Evolutionary conservation across 2,113 vertebrate genomes (phyloP).

Genomic region (Sus scrofa): DNA sequence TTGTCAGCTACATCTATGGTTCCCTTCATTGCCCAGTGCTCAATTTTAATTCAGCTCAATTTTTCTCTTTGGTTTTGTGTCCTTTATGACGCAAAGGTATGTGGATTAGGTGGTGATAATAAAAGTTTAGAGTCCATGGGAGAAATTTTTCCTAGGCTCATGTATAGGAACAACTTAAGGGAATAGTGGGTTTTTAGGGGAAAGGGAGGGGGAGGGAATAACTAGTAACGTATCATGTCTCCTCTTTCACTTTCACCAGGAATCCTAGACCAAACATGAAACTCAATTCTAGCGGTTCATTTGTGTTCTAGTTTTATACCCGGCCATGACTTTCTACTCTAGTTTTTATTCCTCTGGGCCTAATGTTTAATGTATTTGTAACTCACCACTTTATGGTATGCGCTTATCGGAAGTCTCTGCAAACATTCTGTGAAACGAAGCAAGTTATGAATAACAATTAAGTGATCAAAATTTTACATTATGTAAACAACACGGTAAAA

Average conservation of each 20-base stretch:
- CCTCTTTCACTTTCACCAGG: neutral
- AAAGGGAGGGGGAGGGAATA: neutral
- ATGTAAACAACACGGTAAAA: neutral
- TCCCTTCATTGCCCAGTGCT: neutral
- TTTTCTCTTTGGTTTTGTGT: neutral
- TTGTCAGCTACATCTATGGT: too few relatives aligned
- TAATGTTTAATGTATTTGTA: constrained; percentile 31
- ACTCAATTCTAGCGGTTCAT: neutral
- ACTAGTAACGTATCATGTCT: neutral
- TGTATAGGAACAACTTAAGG: neutral
- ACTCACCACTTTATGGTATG: neutral
- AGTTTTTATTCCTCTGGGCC: constrained; percentile 36
- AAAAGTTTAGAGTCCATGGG: neutral
- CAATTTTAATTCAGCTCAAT: neutral
- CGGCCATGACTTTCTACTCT: neutral
- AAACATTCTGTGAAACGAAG: neutral
- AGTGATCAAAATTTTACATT: neutral
- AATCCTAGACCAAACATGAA: constrained; percentile 51
- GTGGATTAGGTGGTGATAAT: neutral
- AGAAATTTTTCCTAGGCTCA: neutral
- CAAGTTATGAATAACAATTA: constrained; percentile 19
- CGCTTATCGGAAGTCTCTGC: constrained; percentile 19
- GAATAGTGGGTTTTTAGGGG: neutral
- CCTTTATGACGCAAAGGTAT: neutral
- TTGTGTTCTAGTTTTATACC: constrained; percentile 15